Evolutionary conservation across 1,140 invertebrate species (phyloP).

Genomic region (Ceratitis capitata): DNA sequence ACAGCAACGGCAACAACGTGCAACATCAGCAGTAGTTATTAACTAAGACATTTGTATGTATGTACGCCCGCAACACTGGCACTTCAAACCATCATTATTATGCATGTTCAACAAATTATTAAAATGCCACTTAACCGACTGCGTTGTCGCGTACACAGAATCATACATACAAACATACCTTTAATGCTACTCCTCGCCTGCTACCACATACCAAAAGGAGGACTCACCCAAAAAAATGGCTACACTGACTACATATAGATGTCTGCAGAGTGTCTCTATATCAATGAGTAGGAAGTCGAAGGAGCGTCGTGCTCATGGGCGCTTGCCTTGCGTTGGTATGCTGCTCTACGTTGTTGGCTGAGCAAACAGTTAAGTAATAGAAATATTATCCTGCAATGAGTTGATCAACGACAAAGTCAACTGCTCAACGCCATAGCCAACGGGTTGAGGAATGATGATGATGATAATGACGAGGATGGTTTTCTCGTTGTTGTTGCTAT

Average conservation of each 20-base stretch:
- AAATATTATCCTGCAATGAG: constrained; percentile 38
- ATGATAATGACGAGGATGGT: too few species aligned
- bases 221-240: background rate
- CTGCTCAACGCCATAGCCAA: background rate
- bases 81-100: constrained; percentile 29
- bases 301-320: too few species aligned
- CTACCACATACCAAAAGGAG: background rate
- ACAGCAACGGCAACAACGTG: background rate
- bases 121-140: constrained; percentile 36
- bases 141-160: background rate
- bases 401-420: constrained; percentile 36
- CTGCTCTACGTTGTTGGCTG: background rate
- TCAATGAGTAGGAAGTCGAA: background rate
- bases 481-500: too few species aligned
- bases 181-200: too few species aligned
- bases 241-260: background rate
- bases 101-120: constrained; percentile 45
- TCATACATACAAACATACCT: background rate
- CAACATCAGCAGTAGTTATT: background rate
- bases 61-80: background rate
- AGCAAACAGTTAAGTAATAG: constrained; percentile 32
- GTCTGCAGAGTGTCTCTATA: background rate
- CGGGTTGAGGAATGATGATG: constrained; percentile 12
- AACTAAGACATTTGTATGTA: background rate
- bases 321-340: background rate